Base-by-base conservation (phyloP, 2,113 vertebrate genomes). In the Climacteris rufus region DNA sequence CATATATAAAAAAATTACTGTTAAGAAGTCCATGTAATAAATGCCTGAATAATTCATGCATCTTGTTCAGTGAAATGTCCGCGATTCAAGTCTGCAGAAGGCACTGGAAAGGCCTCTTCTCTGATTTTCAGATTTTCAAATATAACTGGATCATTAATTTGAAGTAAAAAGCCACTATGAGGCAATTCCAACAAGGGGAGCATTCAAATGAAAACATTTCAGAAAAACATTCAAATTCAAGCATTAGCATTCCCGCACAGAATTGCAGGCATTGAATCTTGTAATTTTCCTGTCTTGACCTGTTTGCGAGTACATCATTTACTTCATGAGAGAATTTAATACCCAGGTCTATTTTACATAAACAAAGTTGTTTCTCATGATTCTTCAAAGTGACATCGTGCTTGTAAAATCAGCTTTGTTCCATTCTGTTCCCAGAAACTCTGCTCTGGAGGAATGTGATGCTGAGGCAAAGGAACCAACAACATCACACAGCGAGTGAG, bases 21-120 rank as follows among this genome's bases (percentile, higher is more conserved):
- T 40, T 40, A 37, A 57, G 2, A 39, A 39, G 40, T 24, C n/a
- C n/a, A 21, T 0, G 0, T 12, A 56, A 35, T 12, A 42, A n/a
- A 75, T 23, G 10, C 18, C 57, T 57, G 42, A 71, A 39, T 31
- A 81, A 81, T 72, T 42, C 75, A 77, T 8, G 7, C 7, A 3
- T 15, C n/a, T n/a, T 31, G 31, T 31, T 72, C 30, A 19, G 44
- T 35, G 35, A 33, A 85, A 71, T n/a, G 27, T 57, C 72, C 37
- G 40, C 19, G 35, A 47, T 71, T 70, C 57, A 7, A 52, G 30
- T 7, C 63, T 57, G 66, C 69, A 21, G 42, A 44, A 71, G 47
- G 27, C 53, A 30, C 54, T 28, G 24, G 53, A 91, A 85, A 39
- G 19, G 52, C 13, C 42, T 63, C 61, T 66, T 15, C 45, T 40